Evolutionary conservation across 2,888 invertebrate genomes (phyloP).

Genomic region (Siphonodentalium dalli): DNA sequence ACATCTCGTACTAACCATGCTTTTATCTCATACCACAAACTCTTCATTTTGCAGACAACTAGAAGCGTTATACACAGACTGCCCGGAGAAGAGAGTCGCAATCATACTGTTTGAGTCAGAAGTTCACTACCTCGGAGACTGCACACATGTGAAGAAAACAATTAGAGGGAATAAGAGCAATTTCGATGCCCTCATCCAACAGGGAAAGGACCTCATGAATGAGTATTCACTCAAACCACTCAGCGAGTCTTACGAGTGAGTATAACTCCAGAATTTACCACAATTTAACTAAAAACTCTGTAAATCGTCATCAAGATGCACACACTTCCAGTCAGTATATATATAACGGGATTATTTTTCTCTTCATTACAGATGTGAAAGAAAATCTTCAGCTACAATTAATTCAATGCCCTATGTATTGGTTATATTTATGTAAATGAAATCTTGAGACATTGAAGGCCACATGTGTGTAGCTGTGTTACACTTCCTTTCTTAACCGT

Average conservation of each 20-base stretch:
- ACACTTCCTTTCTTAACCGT: no score
- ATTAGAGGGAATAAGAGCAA: conserved; percentile 18
- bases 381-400: no score
- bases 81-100: conserved; percentile 48
- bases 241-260: conserved; percentile 36
- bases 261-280: background rate
- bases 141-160: conserved; percentile 13
- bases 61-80: conserved; percentile 46
- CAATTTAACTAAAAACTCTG: no score
- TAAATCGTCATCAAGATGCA: no score
- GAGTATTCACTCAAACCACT: conserved; percentile 38
- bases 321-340: no score
- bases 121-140: conserved; percentile 45
- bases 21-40: background rate
- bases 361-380: no score
- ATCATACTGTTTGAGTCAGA: conserved; percentile 46
- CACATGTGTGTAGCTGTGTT: no score
- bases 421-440: no score
- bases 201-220: conserved; percentile 35
- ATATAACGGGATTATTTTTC: no score
- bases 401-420: no score
- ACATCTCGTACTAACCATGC: no score
- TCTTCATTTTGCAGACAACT: conserved; percentile 40
- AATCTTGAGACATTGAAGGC: no score
- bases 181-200: conserved; percentile 33